These are phyloP conservation scores for Pelmatolapia mariae DNA, from an alignment of 2,113 vertebrate genomes.

Conservation along the genomic window DNA sequence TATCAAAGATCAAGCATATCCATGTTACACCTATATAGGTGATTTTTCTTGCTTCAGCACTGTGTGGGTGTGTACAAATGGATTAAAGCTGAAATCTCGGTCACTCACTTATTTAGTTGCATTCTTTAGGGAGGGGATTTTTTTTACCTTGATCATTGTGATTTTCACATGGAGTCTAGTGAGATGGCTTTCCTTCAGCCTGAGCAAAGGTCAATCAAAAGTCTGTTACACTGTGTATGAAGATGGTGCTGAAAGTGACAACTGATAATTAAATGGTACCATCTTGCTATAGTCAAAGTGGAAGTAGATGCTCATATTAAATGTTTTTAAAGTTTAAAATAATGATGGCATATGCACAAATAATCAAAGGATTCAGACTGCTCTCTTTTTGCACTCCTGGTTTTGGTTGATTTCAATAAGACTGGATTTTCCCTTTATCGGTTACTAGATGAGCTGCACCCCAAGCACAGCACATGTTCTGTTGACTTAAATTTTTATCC, in stretches of 20 bases:
- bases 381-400: not conserved
- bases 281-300: not conserved
- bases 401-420: not conserved
- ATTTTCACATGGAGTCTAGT: not conserved
- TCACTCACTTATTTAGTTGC: not conserved
- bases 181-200: not conserved
- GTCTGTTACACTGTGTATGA: not conserved
- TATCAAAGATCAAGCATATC: not conserved
- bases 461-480: not conserved
- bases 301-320: not conserved
- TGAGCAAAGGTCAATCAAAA: not conserved
- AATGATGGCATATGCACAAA: not conserved
- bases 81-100: not conserved
- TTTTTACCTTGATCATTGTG: not conserved
- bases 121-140: not conserved
- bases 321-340: not conserved
- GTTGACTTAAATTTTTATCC: not conserved
- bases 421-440: not conserved
- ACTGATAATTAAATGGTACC: not conserved
- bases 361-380: not conserved
- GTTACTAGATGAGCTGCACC: not conserved
- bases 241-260: rapidly evolving
- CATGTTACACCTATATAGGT: not conserved
- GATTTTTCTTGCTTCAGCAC: not conserved
- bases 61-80: not conserved